Evolutionary conservation across 2,888 invertebrate species (phyloP).

Genomic region (Lithophane leautieri): DNA sequence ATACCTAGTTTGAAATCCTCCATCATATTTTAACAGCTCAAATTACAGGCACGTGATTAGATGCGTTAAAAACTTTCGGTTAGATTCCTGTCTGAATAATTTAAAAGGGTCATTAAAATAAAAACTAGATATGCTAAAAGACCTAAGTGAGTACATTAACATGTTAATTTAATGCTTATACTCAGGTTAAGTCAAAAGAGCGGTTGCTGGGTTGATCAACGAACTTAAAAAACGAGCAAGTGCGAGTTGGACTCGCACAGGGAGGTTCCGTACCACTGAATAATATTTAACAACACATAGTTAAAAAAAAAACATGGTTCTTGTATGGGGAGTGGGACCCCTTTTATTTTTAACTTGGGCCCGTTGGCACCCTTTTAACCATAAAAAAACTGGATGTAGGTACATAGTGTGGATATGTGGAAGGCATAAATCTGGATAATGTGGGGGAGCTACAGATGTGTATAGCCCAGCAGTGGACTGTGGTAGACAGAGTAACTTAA

Average conservation of each 20-base stretch:
- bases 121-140: not conserved
- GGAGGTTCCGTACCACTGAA: too few species aligned
- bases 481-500: too few species aligned
- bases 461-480: not conserved
- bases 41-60: not conserved
- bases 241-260: too few species aligned
- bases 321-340: too few species aligned
- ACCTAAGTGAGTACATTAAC: not conserved
- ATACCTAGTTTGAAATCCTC: not conserved
- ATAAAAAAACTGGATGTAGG: too few species aligned
- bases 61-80: not conserved
- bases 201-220: too few species aligned
- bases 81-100: not conserved
- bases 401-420: not conserved
- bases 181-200: too few species aligned
- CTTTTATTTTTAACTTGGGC: too few species aligned
- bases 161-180: not conserved
- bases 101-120: not conserved
- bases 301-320: too few species aligned
- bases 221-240: too few species aligned
- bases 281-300: too few species aligned
- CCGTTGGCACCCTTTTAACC: too few species aligned
- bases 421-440: not conserved
- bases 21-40: not conserved
- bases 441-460: not conserved